phyloP scores from a whole-genome alignment of 2,113 vertebrate genomes.

The Podarcis cretensis region DNA sequence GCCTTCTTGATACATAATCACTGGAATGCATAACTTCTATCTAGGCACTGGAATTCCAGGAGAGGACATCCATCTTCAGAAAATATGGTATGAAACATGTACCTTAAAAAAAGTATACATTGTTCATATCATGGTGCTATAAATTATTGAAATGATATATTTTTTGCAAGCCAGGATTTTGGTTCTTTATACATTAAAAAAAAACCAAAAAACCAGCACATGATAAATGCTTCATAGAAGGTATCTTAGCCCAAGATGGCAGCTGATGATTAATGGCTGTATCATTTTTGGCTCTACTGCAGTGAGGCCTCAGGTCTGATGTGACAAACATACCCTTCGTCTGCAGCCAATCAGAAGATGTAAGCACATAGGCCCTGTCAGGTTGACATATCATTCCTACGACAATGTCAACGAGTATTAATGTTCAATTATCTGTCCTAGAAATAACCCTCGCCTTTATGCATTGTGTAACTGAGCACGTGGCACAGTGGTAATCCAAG shows the following conservation, averaged over 20 bases:
- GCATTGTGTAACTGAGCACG: constrained; percentile 65
- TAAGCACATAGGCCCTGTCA: constrained; percentile 82
- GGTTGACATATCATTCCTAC: constrained; percentile 84
- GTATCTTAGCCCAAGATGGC: constrained; percentile 70
- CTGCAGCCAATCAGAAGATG: constrained; percentile 78
- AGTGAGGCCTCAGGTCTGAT: constrained; percentile 75
- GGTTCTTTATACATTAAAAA: neutral
- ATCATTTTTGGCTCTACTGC: constrained; percentile 62
- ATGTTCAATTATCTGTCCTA: constrained; percentile 88
- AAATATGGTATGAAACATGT: neutral
- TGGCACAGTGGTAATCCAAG: constrained; percentile 64
- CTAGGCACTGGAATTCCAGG: neutral
- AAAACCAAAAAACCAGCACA: constrained; percentile 8
- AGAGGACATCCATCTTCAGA: neutral
- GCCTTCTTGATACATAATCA: constrained; percentile 47
- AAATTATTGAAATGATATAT: neutral
- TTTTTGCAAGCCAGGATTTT: neutral
- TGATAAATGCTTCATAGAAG: constrained; percentile 41
- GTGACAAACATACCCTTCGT: constrained; percentile 75
- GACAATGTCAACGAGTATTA: constrained; percentile 85
- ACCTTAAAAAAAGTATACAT: neutral
- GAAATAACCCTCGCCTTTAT: constrained; percentile 79
- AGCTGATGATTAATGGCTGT: constrained; percentile 71
- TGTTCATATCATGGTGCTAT: neutral
- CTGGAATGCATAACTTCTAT: neutral